Conservation (phyloP, 2,113 vertebrate genomes). For the Rafetus swinhoei region DNA sequence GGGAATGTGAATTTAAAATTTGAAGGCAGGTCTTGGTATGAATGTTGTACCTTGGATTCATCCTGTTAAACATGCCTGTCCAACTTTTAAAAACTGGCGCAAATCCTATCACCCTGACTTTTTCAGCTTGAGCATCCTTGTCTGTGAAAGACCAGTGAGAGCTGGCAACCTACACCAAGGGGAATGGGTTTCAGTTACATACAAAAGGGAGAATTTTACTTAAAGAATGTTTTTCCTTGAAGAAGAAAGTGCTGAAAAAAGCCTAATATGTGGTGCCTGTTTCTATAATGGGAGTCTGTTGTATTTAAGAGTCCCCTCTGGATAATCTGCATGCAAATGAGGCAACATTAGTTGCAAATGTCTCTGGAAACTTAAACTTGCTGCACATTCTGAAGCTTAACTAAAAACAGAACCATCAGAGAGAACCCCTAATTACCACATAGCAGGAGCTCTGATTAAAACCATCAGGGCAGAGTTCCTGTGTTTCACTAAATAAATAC, state of each 20-base stretch:
- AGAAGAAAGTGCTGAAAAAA: neutral
- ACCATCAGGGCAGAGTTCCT: conserved; percentile 72
- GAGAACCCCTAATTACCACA: conserved; percentile 72
- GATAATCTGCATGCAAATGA: conserved; percentile 47
- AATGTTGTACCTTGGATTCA: neutral
- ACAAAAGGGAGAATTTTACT: conserved; percentile 36
- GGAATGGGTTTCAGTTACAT: neutral
- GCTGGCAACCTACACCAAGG: neutral
- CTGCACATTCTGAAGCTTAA: conserved; percentile 74
- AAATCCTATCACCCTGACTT: neutral
- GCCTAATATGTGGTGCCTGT: neutral
- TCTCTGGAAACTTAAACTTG: conserved; percentile 61
- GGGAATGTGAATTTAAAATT: neutral
- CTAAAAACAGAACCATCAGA: conserved; percentile 70
- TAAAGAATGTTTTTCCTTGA: neutral
- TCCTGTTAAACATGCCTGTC: neutral
- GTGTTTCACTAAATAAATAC: conserved; percentile 70
- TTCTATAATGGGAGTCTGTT: neutral
- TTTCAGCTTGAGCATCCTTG: neutral
- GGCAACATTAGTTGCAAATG: conserved; percentile 51
- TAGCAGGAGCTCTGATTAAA: conserved; percentile 76
- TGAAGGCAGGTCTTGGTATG: neutral
- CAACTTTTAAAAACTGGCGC: fast-evolving
- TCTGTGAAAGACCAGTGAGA: neutral
- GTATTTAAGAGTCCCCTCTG: conserved; percentile 42